Base-by-base conservation (phyloP, 2,888 invertebrate species). In the Zygothrica quintamaculata region DNA sequence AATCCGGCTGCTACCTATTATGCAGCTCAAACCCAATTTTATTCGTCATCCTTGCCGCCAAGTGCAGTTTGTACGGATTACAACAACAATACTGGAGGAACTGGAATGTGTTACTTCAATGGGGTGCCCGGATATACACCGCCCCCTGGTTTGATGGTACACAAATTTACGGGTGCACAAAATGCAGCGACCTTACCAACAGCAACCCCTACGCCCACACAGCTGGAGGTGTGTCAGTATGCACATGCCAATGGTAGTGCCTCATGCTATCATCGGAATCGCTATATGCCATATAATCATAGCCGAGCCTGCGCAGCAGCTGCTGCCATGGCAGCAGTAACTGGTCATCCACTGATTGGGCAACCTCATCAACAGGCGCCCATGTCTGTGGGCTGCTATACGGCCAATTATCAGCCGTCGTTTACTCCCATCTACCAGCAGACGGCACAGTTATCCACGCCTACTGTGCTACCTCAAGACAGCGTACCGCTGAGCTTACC, bases 251-350 rank as follows among this genome's bases (percentile, higher is more conserved):
- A 69, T 26, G 77, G 75, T 37, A 80, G 68, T 37, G 59, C 59
- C 22, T 80, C 81, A 2, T 82, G 84, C 56, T 89, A 80, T 37
- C 85, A 85, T 64, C 85, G 89, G 31, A 89, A 88, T 60, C 90
- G 90, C n/a, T 90, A 90, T 43, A 88, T 88, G 82, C 90, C 90
- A 6, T 90, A 90, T 50, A 90, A 82, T 65, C 88, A 88, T 3
- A 88, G 84, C 66, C 82, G 88, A 0, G 67, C 74, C 11, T 86
- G 77, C 55, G 79, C 84, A 2, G 74, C 88, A 7, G 79, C 78
- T 15, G 77, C 79, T 2, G 72, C 79, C 13, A 65, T 74, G 29
- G 70, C 73, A 0, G 62, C 75, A 3, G 62, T 68, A 3, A 67
- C 65, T 1, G 65, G 74, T 0, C 77, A 55, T 34, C 70, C 64